phyloP scores from a whole-genome alignment of 2,888 invertebrate species.

The Formica aserva region DNA sequence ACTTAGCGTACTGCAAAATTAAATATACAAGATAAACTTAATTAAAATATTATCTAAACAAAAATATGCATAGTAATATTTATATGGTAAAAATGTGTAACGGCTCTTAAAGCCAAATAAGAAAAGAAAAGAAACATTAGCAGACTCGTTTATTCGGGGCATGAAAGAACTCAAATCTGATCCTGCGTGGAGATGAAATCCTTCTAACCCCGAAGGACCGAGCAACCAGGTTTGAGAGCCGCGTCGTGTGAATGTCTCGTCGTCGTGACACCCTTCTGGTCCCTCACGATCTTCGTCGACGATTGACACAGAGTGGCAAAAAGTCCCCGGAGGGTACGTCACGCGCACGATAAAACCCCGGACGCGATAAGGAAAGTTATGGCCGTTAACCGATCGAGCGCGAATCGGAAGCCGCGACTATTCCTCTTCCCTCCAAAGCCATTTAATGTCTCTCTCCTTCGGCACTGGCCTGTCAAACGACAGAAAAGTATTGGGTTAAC shows the following conservation, averaged over 20 bases:
- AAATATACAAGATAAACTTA: background rate
- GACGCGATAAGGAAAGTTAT: conserved; percentile 63
- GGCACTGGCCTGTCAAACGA: conserved; percentile 13
- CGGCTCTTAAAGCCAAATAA: background rate
- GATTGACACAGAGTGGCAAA: conserved; percentile 69
- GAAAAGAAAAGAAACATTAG: conserved; percentile 2
- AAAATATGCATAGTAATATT: background rate
- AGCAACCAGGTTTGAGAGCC: conserved; percentile 21
- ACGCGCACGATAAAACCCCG: conserved; percentile 59
- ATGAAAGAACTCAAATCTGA: conserved; percentile 1
- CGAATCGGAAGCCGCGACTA: conserved; percentile 41
- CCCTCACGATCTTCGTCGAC: conserved; percentile 63
- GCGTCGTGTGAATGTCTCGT: conserved; percentile 27
- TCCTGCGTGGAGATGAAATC: conserved; percentile 24
- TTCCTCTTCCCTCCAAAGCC: conserved; percentile 40
- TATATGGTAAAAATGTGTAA: background rate
- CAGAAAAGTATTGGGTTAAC: conserved; percentile 43
- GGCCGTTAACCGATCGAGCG: conserved; percentile 36
- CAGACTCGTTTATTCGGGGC: background rate
- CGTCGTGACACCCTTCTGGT: conserved; percentile 27
- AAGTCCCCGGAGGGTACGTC: conserved; percentile 54
- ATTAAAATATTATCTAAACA: background rate
- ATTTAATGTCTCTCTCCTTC: conserved; percentile 30
- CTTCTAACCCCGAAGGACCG: conserved; percentile 35
- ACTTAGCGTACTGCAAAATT: background rate